Base-by-base conservation (phyloP, 2,888 invertebrate genomes). In the Phortica magna region DNA sequence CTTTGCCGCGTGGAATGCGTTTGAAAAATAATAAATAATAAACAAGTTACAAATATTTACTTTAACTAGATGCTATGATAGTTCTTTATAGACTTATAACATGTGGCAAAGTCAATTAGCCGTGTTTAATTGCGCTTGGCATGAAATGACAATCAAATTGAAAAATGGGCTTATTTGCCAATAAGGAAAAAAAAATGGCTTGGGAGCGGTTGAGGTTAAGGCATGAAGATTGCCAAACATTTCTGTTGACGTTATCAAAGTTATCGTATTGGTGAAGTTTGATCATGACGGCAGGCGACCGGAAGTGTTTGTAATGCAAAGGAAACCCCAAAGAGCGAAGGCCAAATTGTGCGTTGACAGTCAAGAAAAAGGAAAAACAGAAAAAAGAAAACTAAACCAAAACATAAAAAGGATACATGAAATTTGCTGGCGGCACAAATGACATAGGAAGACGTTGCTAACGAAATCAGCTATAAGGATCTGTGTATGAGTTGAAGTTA, bases 201-300 rank as follows among this genome's bases (percentile, higher is more conserved):
- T 53, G n/a, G 59, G 17, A n/a, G 59, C 3, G n/a, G 19, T 14
- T 14, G 12, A 53, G 53, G 12, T 53, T 14, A 2, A 53, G 7
- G n/a, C 10, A 59, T 14, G n/a, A 7, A 64, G 61, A 3, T 39
- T 65, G 65, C 9, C 39, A 31, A 22, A 53, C 53, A 71, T 71
- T 86, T 85, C 80, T 80, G 85, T 82, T 89, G 85, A 88, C 89
- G 85, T 88, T 89, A 89, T 86, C 85, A 86, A 88, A 86, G 87
- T 80, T 85, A 87, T 84, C 83, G 83, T 65, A 55, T 71, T 31
- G 83, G 48, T 57, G 76, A 76, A 59, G 59, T 48, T 14, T 48
- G 22, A 22, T 22, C 9, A 61, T 2, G 7, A 5, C 6, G 22
- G 17, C 0, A 1, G 59, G 17, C 9, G 19, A 22, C 48, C 48